Base-by-base conservation (phyloP, 2,113 vertebrate genomes). In the Ranitomeya imitator region DNA sequence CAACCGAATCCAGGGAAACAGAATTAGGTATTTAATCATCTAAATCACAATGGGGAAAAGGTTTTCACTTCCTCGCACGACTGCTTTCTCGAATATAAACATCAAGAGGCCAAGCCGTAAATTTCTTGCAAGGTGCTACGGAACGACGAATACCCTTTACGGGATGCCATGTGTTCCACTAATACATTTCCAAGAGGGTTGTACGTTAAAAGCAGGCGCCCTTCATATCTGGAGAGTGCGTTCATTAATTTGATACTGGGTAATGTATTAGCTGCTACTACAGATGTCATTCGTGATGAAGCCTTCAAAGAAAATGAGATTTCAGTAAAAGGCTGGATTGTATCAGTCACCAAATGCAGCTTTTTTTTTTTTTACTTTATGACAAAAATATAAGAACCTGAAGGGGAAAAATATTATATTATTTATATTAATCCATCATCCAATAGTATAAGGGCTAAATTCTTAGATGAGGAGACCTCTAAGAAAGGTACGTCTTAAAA, bases 21-120 rank as follows among this genome's bases (percentile, higher is more conserved):
- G 16, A 80, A 79, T 57, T 79, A 59, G 57, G n/a, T 7, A 60
- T 61, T 81, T 81, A 81, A 81, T 81, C 79, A 80, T 80, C 57
- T 80, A 59, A 81, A 81, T 81, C 79, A 61, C 55, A 61, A 61
- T 10, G 79, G 21, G 61, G 26, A 61, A 81, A 81, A 61, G 79
- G 55, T 81, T 81, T 57, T 81, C 61, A 81, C 26, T 60, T 61
- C 59, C 57, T 61, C 10, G 9, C 59, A 13, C 59, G 5, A 81
- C 26, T 19, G 79, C 45, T 81, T 31, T 61, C 23, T 81, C 15
- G 16, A 31, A 26, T 60, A 81, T 81, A 81, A 81, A 80, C 54
- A 31, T 61, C 45, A 78, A 60, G 79, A 12, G 59, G 0, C 37
- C 8, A 19, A 61, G 71, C 16, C 11, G 26, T 81, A 81, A 60